These are phyloP conservation scores for Leucoraja erinaceus DNA, from an alignment of 2,113 vertebrate genomes.

Conservation along the genomic window DNA sequence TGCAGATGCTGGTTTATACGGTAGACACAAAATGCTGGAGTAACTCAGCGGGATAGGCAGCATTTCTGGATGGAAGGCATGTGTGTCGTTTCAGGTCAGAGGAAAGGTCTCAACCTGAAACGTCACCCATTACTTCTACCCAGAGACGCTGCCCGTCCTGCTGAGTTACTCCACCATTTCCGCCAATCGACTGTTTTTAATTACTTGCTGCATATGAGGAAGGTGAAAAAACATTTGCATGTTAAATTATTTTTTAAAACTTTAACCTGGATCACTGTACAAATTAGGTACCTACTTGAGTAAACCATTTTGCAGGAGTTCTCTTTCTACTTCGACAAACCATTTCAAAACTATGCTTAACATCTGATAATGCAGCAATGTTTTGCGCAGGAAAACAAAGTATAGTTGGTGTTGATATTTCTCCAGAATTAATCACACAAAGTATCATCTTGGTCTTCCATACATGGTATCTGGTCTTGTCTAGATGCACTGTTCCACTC, in stretches of 20 bases:
- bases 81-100: too few species aligned
- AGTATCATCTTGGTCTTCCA: not conserved
- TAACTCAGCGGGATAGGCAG: too few species aligned
- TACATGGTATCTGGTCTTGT: not conserved
- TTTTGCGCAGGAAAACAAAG: not conserved
- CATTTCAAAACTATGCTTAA: not conserved
- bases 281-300: slow-evolving; percentile 48
- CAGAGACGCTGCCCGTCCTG: too few species aligned
- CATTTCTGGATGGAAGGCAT: too few species aligned
- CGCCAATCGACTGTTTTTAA: too few species aligned
- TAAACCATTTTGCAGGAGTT: not conserved
- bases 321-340: not conserved
- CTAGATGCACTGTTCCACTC: not conserved
- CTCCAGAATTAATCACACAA: not conserved
- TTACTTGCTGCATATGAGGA: slow-evolving; percentile 57
- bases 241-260: slow-evolving; percentile 59
- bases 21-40: too few species aligned
- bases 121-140: too few species aligned
- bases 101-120: too few species aligned
- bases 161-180: too few species aligned
- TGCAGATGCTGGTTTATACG: too few species aligned
- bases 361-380: not conserved
- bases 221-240: slow-evolving; percentile 54
- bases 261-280: slow-evolving; percentile 51
- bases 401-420: not conserved